A percentile compares a stretch with the other conserved stretches of the same genome.
Evolutionary conservation across 2,113 vertebrate species (phyloP).

Genomic region (Chamaea fasciata): DNA sequence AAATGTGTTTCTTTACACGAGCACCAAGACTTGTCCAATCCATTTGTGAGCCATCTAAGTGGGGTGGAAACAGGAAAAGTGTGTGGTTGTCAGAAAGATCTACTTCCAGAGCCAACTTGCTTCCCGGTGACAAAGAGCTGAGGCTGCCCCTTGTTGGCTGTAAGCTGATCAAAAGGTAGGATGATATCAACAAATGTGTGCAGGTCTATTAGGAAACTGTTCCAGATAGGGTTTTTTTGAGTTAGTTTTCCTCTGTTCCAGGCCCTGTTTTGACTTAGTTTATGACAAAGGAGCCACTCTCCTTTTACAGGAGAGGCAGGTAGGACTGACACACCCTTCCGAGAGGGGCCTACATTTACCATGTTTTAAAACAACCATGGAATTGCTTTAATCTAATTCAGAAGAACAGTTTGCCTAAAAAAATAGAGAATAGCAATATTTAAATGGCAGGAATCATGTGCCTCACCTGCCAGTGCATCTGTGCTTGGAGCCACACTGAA

Average conservation of each 20-base stretch:
- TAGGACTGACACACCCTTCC: neutral
- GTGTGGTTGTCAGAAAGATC: neutral
- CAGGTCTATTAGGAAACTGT: neutral
- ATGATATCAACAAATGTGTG: neutral
- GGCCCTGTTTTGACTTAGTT: neutral
- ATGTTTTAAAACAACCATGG: neutral
- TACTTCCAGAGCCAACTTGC: neutral
- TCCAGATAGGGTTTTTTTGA: neutral
- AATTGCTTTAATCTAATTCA: neutral
- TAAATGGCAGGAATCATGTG: neutral
- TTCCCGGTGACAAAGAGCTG: neutral
- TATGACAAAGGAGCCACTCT: neutral
- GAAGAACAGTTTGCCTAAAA: neutral
- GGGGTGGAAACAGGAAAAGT: neutral
- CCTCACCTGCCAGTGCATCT: neutral
- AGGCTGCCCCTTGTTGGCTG: neutral
- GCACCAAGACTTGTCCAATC: neutral
- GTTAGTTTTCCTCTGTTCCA: neutral
- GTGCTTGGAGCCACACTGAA: neutral
- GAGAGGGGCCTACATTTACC: neutral
- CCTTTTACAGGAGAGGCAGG: neutral
- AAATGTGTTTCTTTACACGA: neutral
- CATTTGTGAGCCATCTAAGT: fast-evolving
- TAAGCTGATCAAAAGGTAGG: neutral
- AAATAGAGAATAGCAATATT: neutral